Evolutionary conservation across 2,888 invertebrate genomes (phyloP).

Genomic region (Cyaniris semiargus): DNA sequence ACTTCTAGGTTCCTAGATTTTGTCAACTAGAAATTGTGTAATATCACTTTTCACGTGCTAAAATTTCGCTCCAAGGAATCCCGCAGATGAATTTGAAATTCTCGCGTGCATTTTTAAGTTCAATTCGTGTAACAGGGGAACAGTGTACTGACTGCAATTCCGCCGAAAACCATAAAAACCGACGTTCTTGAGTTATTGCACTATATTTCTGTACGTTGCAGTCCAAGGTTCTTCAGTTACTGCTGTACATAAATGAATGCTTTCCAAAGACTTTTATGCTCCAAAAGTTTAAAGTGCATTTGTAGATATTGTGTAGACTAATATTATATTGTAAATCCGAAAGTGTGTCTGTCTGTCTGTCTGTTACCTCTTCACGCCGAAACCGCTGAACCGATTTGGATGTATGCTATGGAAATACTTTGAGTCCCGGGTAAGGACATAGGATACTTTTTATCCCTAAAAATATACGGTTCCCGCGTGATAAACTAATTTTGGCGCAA

Average conservation of each 20-base stretch:
- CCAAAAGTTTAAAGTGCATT: too few relatives aligned
- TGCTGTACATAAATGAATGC: not conserved
- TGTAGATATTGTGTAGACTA: too few relatives aligned
- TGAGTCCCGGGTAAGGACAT: too few relatives aligned
- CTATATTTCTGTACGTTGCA: not conserved
- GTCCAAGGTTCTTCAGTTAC: slow-evolving; percentile 1
- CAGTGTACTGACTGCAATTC: not conserved
- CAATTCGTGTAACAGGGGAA: not conserved
- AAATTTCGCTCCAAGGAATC: slow-evolving; percentile 3
- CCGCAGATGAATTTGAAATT: slow-evolving; percentile 4
- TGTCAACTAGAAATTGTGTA: not conserved
- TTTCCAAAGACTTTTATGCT: not conserved
- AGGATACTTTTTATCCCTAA: too few relatives aligned
- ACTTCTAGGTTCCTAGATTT: not conserved
- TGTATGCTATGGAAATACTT: too few relatives aligned
- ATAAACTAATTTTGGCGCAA: too few relatives aligned
- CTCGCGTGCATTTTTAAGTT: not conserved
- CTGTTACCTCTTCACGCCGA: too few relatives aligned
- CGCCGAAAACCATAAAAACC: slow-evolving; percentile 10
- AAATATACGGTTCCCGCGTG: too few relatives aligned
- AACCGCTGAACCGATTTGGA: too few relatives aligned
- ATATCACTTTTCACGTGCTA: not conserved
- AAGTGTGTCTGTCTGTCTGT: too few relatives aligned
- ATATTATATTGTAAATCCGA: too few relatives aligned
- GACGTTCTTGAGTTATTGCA: not conserved